Evolutionary conservation across 37 sponge, comb jelly and placozoan species (phyloP), one percentile per base, ranked within the genome.

Genomic region (Tethya wilhelma): DNA sequence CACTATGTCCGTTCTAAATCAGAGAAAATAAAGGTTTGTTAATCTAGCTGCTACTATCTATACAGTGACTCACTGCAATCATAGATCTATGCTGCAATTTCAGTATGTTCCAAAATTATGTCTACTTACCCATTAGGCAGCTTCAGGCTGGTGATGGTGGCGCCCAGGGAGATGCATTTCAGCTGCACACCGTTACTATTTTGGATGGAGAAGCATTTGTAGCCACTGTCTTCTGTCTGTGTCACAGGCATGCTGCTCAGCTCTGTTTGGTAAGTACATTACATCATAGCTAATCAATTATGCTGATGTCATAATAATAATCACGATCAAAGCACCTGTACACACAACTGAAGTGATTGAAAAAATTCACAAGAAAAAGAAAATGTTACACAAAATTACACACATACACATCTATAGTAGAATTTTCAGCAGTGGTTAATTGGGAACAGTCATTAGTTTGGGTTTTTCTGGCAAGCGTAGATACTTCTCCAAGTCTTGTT

Each of bases 61-160:
- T 65, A 30, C 29, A 31, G 11, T 8, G 14, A 6, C 33, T 30
- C 66, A 62, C 55, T 49, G 55, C 17, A 11, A 59, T 59, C 23
- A 59, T 29, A 19, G 20, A 7, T 59, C 29, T 59, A 59, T 6
- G 6, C 17, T 19, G 55, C 55, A 19, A 49, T 49, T 9, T 9
- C 62, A 29, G 28, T 25, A 59, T 23, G 11, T 59, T 20, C 39
- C 17, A 31, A 11, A 6, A 30, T 67, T 8, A 14, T n/a, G 20
- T 30, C 38, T 6, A 1, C 75, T 79, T 39, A 89, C 90, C 74
- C 74, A n/a, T 77, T 53, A 26, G 86, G 86, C 30, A 90, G 63
- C 46, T 67, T 25, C 28, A 90, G 41, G 8, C 42, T 28, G 2
- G 82, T 90, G n/a, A 90, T 71, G 32, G 82, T 81, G 0, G 91